Evolutionary conservation across 2,797 vertebrate species (phyloP).

Genomic region (Sebastiscus albofasciatus): DNA sequence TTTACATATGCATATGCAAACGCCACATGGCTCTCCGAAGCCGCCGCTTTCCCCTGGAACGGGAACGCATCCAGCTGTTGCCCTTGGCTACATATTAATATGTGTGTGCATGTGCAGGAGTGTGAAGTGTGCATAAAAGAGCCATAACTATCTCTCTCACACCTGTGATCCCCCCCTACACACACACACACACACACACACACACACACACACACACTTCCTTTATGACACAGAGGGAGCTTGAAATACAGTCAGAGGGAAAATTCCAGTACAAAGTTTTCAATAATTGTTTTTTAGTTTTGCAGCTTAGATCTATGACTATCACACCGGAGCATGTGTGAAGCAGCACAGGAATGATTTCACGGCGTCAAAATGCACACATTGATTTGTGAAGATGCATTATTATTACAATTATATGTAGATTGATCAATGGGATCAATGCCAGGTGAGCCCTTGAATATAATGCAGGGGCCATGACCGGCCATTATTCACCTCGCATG

Average conservation of each 20-base stretch:
- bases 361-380: background rate
- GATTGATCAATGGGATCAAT: conserved; percentile 27
- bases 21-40: conserved; percentile 34
- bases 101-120: conserved; percentile 23
- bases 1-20: conserved; percentile 59
- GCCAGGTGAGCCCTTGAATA: conserved; percentile 9
- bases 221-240: conserved; percentile 3
- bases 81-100: conserved; percentile 51
- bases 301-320: background rate
- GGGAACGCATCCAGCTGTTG: conserved; percentile 58
- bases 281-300: conserved; percentile 7
- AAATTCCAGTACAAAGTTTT: conserved; percentile 10
- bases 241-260: conserved; percentile 9
- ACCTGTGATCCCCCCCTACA: conserved; percentile 41
- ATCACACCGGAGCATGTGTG: background rate
- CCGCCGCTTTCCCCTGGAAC: conserved; percentile 28
- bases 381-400: conserved; percentile 32
- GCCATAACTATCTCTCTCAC: conserved; percentile 42
- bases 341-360: background rate
- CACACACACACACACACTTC: background rate
- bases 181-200: background rate
- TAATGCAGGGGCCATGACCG: conserved; percentile 5
- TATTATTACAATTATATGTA: background rate
- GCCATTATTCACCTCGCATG: conserved; percentile 5
- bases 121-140: conserved; percentile 36